phyloP scores from a whole-genome alignment of 2,888 invertebrate genomes.

The Merodon equestris region DNA sequence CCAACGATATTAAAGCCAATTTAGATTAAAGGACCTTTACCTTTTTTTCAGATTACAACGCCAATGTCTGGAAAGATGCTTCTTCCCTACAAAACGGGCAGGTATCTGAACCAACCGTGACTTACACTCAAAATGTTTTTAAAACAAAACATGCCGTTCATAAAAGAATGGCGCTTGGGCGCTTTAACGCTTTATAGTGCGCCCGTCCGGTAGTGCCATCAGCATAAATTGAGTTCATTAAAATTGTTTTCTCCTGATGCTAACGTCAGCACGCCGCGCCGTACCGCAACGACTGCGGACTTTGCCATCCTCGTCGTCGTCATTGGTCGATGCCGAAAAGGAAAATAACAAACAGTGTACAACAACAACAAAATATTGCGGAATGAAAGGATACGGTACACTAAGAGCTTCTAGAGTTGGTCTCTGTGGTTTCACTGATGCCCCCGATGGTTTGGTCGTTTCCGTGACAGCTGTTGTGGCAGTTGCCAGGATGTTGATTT shows the following conservation, averaged over 20 bases:
- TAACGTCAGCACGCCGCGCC: slow-evolving; percentile 18
- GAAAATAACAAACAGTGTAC: background rate
- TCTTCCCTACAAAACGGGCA: too few relatives aligned
- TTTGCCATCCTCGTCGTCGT: background rate
- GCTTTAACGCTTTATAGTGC: slow-evolving; percentile 34
- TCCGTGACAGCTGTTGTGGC: slow-evolving; percentile 37
- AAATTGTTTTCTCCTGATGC: slow-evolving; percentile 59
- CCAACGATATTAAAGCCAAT: too few relatives aligned
- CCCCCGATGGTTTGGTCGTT: slow-evolving; percentile 25
- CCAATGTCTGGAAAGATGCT: too few relatives aligned
- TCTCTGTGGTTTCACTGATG: slow-evolving; percentile 23
- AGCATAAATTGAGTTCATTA: slow-evolving; percentile 66
- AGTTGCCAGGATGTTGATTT: slow-evolving; percentile 53
- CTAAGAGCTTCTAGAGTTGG: too few relatives aligned
- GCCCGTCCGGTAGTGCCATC: slow-evolving; percentile 46
- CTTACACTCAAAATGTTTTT: slow-evolving; percentile 67
- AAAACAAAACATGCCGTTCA: slow-evolving; percentile 58
- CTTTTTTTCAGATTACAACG: too few relatives aligned
- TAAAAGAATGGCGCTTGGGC: slow-evolving; percentile 14
- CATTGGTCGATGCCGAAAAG: background rate
- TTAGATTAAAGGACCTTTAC: too few relatives aligned
- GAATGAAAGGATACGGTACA: slow-evolving; percentile 2
- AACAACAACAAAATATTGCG: background rate
- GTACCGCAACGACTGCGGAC: background rate
- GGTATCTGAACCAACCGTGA: too few relatives aligned